phyloP scores from a whole-genome alignment of 2,113 vertebrate species.

The Megaptera novaeangliae region DNA sequence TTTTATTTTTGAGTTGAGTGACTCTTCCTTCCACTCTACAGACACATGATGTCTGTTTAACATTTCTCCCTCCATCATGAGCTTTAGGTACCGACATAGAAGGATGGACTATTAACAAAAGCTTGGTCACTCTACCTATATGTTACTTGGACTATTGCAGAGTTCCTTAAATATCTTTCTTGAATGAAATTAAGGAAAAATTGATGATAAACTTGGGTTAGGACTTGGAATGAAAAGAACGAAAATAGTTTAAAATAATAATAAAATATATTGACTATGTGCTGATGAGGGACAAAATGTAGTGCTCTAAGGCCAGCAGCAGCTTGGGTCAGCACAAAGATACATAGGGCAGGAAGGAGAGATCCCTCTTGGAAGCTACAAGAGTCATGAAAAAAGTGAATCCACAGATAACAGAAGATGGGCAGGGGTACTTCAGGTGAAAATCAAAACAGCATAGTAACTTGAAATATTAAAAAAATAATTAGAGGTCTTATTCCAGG shows the following conservation, averaged over 20 bases:
- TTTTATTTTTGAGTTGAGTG: background rate
- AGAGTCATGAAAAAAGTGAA: background rate
- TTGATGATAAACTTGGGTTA: background rate
- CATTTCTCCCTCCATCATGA: background rate
- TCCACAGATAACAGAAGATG: background rate
- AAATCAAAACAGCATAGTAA: background rate
- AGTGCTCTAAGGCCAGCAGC: background rate
- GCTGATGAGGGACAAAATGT: background rate
- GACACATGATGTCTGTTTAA: background rate
- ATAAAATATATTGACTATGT: background rate
- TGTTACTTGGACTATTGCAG: background rate
- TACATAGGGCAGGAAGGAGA: background rate
- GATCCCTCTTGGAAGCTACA: background rate
- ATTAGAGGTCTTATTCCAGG: background rate
- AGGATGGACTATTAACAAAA: background rate
- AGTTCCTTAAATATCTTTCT: background rate
- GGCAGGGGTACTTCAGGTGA: background rate
- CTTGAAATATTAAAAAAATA: background rate
- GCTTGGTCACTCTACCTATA: background rate
- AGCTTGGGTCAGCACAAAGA: background rate
- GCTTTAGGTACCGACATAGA: background rate
- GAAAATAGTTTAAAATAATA: background rate
- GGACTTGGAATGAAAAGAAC: background rate
- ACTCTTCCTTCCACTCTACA: background rate
- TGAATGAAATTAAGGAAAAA: background rate